Conservation (phyloP, 2,888 invertebrate species). For the Microplitis deprimator region DNA sequence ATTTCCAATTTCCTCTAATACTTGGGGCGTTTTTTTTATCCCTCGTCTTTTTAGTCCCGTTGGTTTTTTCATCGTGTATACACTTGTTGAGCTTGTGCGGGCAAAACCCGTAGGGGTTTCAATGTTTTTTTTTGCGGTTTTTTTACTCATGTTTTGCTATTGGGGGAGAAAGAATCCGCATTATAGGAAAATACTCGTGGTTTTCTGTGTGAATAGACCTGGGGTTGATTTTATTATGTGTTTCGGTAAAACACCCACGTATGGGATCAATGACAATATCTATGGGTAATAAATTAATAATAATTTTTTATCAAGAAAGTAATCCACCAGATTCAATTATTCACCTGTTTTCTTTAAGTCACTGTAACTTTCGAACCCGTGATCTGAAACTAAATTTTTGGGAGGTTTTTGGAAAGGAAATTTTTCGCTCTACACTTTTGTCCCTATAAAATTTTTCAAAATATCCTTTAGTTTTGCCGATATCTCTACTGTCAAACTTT, state of each 20-base stretch:
- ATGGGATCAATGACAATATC: neutral
- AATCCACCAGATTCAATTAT: too few species aligned
- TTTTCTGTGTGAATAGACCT: neutral
- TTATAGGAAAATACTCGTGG: slow-evolving; percentile 1
- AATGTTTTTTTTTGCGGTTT: neutral
- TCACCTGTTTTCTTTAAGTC: too few species aligned
- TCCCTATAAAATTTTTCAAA: too few species aligned
- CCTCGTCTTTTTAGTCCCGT: neutral
- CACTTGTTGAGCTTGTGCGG: slow-evolving; percentile 10
- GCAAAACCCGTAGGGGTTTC: neutral
- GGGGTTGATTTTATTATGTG: neutral
- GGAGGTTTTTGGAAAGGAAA: too few species aligned
- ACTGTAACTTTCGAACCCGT: too few species aligned
- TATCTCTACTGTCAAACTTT: too few species aligned
- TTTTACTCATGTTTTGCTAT: neutral
- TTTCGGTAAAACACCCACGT: neutral
- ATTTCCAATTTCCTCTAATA: neutral
- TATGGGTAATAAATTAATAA: too few species aligned
- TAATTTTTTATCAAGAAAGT: too few species aligned
- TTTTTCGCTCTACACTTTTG: too few species aligned
- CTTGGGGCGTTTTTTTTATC: neutral
- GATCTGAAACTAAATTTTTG: too few species aligned
- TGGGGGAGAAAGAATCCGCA: neutral
- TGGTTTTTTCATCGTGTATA: neutral
- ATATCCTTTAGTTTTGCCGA: too few species aligned